A percentile compares a stretch with the other conserved stretches of the same genome.
phyloP scores from a whole-genome alignment of 2,797 vertebrate species.

The Pangasius djambal region DNA sequence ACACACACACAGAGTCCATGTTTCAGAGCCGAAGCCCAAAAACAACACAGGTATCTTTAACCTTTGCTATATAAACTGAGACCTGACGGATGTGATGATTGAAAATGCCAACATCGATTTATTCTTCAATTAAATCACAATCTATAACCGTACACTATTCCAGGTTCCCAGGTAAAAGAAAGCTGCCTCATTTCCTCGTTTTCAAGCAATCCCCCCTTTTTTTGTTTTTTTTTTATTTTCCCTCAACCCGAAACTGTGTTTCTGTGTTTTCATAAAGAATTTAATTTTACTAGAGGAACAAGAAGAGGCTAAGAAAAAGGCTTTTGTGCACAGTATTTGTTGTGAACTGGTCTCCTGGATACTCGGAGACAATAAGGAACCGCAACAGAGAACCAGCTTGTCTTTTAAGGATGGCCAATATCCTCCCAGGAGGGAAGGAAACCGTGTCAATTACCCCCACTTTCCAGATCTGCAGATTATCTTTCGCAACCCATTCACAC shows the following conservation, averaged over 20 bases:
- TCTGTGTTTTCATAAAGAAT: constrained; percentile 14
- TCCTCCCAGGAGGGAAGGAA: constrained; percentile 50
- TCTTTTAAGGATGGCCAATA: constrained; percentile 61
- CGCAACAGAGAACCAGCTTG: constrained; percentile 44
- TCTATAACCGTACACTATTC: constrained; percentile 7
- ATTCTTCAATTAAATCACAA: constrained; percentile 36
- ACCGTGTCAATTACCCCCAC: constrained; percentile 54
- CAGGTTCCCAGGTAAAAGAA: constrained; percentile 19
- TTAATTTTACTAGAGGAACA: constrained; percentile 6
- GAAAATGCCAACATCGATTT: constrained; percentile 41
- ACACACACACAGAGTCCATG: neutral
- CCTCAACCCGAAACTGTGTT: neutral
- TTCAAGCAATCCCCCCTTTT: neutral
- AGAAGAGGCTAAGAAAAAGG: neutral
- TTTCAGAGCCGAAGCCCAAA: neutral
- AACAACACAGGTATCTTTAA: constrained; percentile 24
- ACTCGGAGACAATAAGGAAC: constrained; percentile 58
- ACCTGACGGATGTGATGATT: neutral
- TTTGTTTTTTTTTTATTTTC: constrained; percentile 13
- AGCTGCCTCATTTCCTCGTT: neutral
- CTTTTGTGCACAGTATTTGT: constrained; percentile 44
- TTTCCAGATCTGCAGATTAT: constrained; percentile 60
- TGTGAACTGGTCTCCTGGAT: constrained; percentile 59
- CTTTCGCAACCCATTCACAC: constrained; percentile 56
- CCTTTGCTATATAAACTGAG: constrained; percentile 3